phyloP scores from a whole-genome alignment of 2,797 vertebrate genomes.

The Myotis daubentonii region DNA sequence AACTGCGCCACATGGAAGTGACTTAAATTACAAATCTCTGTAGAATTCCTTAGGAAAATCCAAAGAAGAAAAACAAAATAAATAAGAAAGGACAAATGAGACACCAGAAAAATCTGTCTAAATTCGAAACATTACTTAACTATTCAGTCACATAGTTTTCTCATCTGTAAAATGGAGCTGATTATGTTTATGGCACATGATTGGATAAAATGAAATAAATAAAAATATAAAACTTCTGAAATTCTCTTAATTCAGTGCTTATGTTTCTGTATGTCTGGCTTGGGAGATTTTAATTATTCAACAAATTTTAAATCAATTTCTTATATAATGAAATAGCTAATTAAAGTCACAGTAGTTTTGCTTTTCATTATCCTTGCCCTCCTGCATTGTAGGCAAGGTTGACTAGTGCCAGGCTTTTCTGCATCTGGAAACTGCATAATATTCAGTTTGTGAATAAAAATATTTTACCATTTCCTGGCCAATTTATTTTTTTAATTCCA shows the following conservation, averaged over 20 bases:
- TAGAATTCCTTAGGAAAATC: background rate
- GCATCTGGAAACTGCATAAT: conserved; percentile 59
- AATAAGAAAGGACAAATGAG: background rate
- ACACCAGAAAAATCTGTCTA: background rate
- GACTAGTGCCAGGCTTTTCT: conserved; percentile 11
- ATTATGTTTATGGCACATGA: background rate
- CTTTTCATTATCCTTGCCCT: conserved; percentile 32
- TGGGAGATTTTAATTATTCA: conserved; percentile 9
- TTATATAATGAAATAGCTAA: conserved; percentile 51
- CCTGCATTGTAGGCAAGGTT: conserved; percentile 12
- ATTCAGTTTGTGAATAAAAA: conserved; percentile 66
- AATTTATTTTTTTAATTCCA: conserved; percentile 47
- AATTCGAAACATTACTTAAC: background rate
- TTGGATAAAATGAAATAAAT: background rate
- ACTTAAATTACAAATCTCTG: background rate
- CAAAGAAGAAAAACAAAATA: background rate
- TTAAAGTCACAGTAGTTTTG: conserved; percentile 54
- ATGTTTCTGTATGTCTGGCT: background rate
- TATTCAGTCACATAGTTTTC: background rate
- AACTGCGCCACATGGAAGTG: background rate
- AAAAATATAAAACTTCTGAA: conserved; percentile 2
- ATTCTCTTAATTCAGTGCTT: background rate
- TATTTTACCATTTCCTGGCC: conserved; percentile 46
- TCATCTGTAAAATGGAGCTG: background rate
- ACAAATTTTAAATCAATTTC: conserved; percentile 31